phyloP scores from a whole-genome alignment of 2,797 vertebrate genomes.

The Chloroceryle inda region DNA sequence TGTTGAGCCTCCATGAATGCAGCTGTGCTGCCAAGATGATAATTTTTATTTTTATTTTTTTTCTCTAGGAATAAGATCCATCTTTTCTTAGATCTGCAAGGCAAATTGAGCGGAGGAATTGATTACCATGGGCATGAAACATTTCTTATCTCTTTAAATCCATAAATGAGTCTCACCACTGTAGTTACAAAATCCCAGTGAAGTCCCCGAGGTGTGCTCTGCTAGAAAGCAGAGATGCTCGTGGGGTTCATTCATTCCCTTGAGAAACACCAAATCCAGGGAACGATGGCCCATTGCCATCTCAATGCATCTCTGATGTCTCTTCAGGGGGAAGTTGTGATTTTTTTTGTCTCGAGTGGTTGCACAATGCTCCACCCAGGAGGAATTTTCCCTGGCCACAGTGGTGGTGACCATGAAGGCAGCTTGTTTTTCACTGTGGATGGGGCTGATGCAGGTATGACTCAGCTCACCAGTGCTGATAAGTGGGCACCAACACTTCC shows the following conservation, averaged over 20 bases:
- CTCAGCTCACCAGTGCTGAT: background rate
- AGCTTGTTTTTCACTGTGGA: background rate
- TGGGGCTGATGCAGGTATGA: background rate
- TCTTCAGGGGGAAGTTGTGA: background rate
- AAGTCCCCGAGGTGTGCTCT: background rate
- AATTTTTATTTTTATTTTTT: background rate
- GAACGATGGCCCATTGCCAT: background rate
- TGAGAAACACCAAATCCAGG: background rate
- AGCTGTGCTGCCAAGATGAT: background rate
- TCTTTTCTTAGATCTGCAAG: background rate
- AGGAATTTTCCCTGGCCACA: background rate
- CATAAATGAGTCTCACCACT: accelerated
- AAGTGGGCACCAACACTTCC: background rate
- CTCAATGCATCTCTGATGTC: background rate
- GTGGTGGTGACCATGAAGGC: accelerated
- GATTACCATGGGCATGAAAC: background rate
- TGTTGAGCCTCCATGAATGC: accelerated
- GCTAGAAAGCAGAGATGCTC: background rate
- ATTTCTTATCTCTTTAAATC: background rate
- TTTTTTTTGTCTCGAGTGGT: background rate
- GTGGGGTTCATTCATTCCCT: background rate
- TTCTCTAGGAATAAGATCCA: background rate
- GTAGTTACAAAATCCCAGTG: background rate
- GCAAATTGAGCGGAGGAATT: slow-evolving; percentile 16
- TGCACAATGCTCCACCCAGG: background rate